Evolutionary conservation across 2,797 vertebrate genomes (phyloP).

Genomic region (Saguinus oedipus): DNA sequence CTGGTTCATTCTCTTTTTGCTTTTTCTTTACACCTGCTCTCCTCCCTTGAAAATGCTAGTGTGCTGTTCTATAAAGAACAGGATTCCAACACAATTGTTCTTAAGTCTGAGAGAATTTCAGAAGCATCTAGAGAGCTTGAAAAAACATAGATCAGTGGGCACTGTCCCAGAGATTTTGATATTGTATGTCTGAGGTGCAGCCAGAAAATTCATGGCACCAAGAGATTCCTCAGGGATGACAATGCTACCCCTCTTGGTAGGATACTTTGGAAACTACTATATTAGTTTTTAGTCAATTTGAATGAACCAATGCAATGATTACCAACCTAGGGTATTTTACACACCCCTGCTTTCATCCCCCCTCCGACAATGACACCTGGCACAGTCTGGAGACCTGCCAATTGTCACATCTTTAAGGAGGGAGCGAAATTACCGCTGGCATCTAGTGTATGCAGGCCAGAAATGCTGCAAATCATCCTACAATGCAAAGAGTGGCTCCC

Average conservation of each 20-base stretch:
- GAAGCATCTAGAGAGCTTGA: neutral
- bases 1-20: too few species aligned
- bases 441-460: neutral
- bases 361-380: rapidly evolving
- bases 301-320: neutral
- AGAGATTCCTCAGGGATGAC: rapidly evolving
- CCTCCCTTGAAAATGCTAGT: neutral
- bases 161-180: neutral
- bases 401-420: neutral
- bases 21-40: neutral
- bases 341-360: neutral
- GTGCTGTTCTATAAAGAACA: neutral
- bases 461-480: neutral
- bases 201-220: neutral
- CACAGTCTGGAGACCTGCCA: neutral
- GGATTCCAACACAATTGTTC: neutral
- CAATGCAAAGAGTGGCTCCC: neutral
- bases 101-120: too few species aligned
- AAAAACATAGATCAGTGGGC: neutral
- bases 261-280: neutral
- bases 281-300: neutral
- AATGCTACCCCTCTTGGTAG: neutral
- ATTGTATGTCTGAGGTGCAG: neutral
- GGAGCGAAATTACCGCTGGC: too few species aligned
- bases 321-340: neutral